Percentiles rank a stretch among this genome's conserved stretches.
phyloP scores from a whole-genome alignment of 2,888 invertebrate genomes.

The Archips crataeganus region DNA sequence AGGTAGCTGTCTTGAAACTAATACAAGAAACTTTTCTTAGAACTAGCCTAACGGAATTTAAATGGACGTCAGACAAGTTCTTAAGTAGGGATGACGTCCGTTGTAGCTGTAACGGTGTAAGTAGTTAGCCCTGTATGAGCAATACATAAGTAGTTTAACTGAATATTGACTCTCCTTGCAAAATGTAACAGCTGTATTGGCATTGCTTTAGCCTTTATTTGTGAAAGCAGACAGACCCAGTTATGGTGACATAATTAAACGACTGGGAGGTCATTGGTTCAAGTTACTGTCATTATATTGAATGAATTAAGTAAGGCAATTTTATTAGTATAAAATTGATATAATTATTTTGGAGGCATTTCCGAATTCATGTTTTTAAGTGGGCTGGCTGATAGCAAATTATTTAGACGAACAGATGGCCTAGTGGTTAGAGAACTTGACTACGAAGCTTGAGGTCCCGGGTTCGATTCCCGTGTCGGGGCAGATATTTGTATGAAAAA shows the following conservation, averaged over 20 bases:
- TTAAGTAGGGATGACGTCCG: constrained; percentile 12
- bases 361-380: no score
- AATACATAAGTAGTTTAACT: background rate
- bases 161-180: constrained; percentile 4
- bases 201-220: constrained; percentile 26
- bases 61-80: constrained; percentile 25
- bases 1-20: background rate
- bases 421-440: no score
- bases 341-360: no score
- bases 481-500: no score
- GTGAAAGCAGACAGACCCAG: constrained; percentile 31
- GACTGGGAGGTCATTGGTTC: constrained; percentile 32
- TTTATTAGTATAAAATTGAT: no score
- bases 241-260: constrained; percentile 39
- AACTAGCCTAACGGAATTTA: constrained; percentile 35
- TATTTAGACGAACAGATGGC: no score
- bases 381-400: no score
- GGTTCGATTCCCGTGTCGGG: no score
- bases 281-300: constrained; percentile 12
- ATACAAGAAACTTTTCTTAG: constrained; percentile 28
- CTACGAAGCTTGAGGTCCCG: no score
- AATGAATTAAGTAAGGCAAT: background rate
- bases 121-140: constrained; percentile 3
- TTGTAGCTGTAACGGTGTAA: constrained; percentile 1
- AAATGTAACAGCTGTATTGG: constrained; percentile 32